phyloP scores from a whole-genome alignment of 2,888 invertebrate genomes.

The Pseudococcus jackbeardsleyi region DNA sequence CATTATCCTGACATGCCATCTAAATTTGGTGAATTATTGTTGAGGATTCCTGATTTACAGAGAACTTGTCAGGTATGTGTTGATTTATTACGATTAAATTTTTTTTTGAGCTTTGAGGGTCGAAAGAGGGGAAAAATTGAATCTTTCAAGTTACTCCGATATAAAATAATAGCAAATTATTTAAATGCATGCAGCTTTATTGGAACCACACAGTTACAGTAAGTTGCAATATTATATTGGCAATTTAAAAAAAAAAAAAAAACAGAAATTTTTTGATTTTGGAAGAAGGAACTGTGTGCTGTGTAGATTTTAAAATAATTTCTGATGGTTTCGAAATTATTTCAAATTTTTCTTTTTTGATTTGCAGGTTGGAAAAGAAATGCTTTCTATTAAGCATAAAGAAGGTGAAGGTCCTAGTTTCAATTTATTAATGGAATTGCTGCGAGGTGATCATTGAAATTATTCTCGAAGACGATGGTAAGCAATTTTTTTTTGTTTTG shows the following conservation, averaged over 20 bases:
- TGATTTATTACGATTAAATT: no score
- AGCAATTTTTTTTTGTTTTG: background rate
- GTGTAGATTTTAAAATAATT: background rate
- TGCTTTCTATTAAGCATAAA: conserved; percentile 87
- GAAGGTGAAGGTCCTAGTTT: conserved; percentile 92
- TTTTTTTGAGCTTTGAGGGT: no score
- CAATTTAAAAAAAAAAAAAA: background rate
- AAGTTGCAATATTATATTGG: conserved; percentile 29
- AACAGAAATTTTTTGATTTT: background rate
- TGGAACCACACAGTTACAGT: conserved; percentile 57
- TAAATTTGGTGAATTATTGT: conserved; percentile 93
- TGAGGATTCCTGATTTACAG: conserved; percentile 94
- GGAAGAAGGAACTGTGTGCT: background rate
- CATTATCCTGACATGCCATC: conserved; percentile 94
- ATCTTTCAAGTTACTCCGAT: no score
- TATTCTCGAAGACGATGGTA: background rate
- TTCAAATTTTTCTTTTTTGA: conserved; percentile 68
- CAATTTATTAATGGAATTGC: conserved; percentile 94
- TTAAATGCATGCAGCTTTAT: conserved; percentile 59
- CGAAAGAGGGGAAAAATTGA: no score
- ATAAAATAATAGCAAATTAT: background rate
- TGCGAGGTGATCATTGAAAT: conserved; percentile 88
- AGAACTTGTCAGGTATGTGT: conserved; percentile 87
- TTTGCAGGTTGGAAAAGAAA: conserved; percentile 90
- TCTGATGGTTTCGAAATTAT: conserved; percentile 49